Base-by-base conservation (phyloP, 2,888 invertebrate species). In the Sicus ferrugineus region DNA sequence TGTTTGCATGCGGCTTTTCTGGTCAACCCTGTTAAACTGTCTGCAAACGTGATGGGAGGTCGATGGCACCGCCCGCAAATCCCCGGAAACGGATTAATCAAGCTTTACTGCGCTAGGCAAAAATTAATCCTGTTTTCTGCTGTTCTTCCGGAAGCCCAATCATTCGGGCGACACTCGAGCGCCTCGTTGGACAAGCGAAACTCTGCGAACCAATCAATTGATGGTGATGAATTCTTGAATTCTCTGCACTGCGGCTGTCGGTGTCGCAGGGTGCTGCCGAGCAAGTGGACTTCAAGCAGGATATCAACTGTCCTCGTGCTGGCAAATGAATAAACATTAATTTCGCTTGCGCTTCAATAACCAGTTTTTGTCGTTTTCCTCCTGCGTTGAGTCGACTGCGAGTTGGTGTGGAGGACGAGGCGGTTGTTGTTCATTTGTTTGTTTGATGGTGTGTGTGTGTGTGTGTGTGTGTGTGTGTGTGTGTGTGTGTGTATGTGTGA, bases 311-410 rank as follows among this genome's bases (percentile, higher is more conserved):
- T 68, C 68, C 54, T 63, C 63, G 46, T 62, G n/a, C 23, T 68
- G 63, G 63, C 68, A 42, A 68, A 68, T 68, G 68, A 56, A 62
- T 56, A 46, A 62, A 21, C 68, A 68, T 68, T 68, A 56, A 68
- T 68, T 68, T 56, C 42, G 68, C 63, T 63, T 68, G 63, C 62
- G 56, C 56, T 68, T 62, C 68, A 63, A n/a, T 68, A 68, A 67
- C 67, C 30, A 14, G 28, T 54, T 23, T 28, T 23, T 54, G n/a
- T n/a, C n/a, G n/a, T 54, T 14, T 28, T 54, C 23, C 9, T 9
- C 14, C 3, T 1, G 3, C 50, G 19, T 5, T 21, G 3, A 50
- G 50, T 16, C n/a, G 42, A n/a, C 42, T n/a, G 42, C 16, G n/a
- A 7, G 16, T 42, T 9, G 42, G 5, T 42, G 14, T 38, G 7